Percentiles rank a stretch among this genome's conserved stretches.
These are phyloP conservation scores for Kryphioiulus occultus DNA, from an alignment of 2,888 invertebrate species.

Conservation along the genomic window DNA sequence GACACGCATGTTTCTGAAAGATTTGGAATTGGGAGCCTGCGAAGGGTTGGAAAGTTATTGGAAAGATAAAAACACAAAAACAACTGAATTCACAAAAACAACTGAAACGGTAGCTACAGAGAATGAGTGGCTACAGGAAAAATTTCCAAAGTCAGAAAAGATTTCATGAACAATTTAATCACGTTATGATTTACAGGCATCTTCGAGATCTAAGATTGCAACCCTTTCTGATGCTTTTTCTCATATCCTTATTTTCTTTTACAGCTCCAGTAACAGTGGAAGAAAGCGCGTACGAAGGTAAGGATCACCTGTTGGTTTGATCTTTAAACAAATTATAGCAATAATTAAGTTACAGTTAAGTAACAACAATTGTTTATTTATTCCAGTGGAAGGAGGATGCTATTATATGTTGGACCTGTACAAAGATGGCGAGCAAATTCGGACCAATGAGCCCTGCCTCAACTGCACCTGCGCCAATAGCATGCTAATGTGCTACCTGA, in stretches of 20 bases:
- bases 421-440: constrained; percentile 89
- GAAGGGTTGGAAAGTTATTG: too few relatives aligned
- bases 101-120: too few relatives aligned
- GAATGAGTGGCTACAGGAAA: too few relatives aligned
- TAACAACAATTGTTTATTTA: not conserved
- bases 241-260: constrained; percentile 63
- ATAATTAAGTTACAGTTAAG: not conserved
- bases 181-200: too few relatives aligned
- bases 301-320: constrained; percentile 44
- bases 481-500: constrained; percentile 94
- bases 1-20: too few relatives aligned
- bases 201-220: too few relatives aligned
- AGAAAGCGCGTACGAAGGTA: constrained; percentile 51
- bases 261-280: constrained; percentile 72
- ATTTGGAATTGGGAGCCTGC: too few relatives aligned
- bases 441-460: constrained; percentile 93
- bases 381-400: constrained; percentile 69
- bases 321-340: constrained; percentile 47
- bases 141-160: too few relatives aligned
- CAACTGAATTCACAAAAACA: too few relatives aligned
- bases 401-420: constrained; percentile 95
- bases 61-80: too few relatives aligned
- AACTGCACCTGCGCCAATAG: constrained; percentile 95
- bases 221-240: too few relatives aligned
- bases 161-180: too few relatives aligned